Conservation (phyloP, 2,113 vertebrate species). For the Edolisoma coerulescens region DNA sequence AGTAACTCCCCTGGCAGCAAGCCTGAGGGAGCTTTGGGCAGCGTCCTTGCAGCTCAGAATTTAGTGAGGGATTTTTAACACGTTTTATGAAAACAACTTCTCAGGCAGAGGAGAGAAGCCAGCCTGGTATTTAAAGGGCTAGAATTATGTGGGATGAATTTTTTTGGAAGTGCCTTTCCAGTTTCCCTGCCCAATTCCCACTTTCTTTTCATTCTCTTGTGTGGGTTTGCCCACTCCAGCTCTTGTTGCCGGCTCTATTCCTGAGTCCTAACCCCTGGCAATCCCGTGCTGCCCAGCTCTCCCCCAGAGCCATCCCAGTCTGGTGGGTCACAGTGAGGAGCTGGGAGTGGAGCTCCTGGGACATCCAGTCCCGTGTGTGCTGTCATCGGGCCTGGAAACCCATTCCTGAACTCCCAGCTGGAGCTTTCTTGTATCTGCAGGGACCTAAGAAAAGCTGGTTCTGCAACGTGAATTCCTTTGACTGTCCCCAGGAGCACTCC, state of each 20-base stretch:
- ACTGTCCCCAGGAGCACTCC: not conserved
- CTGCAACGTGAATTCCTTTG: accelerated
- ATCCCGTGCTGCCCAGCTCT: not conserved
- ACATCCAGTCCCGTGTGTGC: not conserved
- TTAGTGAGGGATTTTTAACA: not conserved
- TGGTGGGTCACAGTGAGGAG: not conserved
- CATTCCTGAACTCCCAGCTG: not conserved
- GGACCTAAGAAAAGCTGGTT: not conserved
- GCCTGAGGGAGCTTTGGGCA: not conserved
- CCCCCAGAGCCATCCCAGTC: not conserved
- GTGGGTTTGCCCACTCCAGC: not conserved
- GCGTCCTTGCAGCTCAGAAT: not conserved
- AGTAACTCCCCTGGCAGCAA: not conserved
- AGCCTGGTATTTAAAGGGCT: not conserved
- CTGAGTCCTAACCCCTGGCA: not conserved
- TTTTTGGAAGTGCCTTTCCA: not conserved
- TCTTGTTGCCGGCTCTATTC: not conserved
- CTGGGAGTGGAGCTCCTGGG: not conserved
- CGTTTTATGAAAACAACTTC: not conserved
- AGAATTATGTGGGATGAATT: not conserved
- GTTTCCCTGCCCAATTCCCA: not conserved
- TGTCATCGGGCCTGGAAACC: not conserved
- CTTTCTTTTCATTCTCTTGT: not conserved
- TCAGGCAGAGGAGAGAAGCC: not conserved
- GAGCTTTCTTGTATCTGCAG: not conserved